Evolutionary conservation across 2,797 vertebrate genomes (phyloP).

Genomic region (Rachycentron canadum): DNA sequence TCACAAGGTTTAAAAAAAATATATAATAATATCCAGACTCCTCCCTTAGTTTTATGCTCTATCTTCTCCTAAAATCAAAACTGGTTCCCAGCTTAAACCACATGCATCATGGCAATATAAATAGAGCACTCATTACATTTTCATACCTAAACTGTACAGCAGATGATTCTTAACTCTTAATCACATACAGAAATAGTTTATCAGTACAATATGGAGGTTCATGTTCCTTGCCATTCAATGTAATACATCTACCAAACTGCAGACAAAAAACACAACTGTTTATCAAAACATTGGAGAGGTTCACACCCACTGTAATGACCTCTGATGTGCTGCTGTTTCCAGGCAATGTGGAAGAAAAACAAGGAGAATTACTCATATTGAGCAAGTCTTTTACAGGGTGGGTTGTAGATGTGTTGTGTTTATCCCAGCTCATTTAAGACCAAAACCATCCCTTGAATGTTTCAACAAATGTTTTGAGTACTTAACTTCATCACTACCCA

Average conservation of each 20-base stretch:
- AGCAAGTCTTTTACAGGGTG: background rate
- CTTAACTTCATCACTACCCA: background rate
- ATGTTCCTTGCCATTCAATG: background rate
- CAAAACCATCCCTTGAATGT: background rate
- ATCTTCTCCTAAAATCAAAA: constrained; percentile 7
- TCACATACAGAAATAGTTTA: constrained; percentile 12
- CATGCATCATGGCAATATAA: background rate
- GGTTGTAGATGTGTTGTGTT: background rate
- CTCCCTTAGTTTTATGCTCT: background rate
- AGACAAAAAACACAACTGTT: constrained; percentile 38
- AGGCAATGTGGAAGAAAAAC: constrained; percentile 42
- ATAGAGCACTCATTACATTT: background rate
- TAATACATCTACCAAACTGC: background rate
- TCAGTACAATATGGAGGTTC: background rate
- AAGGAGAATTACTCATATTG: constrained; percentile 49
- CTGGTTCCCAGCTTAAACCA: constrained; percentile 9
- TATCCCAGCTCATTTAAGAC: constrained; percentile 10
- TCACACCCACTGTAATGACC: constrained; percentile 56
- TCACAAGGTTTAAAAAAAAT: background rate
- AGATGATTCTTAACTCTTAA: background rate
- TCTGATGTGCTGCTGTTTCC: constrained; percentile 48
- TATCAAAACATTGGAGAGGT: constrained; percentile 27
- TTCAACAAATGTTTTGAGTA: background rate
- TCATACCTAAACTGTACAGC: background rate
- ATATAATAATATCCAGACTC: background rate